Conservation (phyloP, 2,888 invertebrate species). For the Stenodera caucasica region DNA sequence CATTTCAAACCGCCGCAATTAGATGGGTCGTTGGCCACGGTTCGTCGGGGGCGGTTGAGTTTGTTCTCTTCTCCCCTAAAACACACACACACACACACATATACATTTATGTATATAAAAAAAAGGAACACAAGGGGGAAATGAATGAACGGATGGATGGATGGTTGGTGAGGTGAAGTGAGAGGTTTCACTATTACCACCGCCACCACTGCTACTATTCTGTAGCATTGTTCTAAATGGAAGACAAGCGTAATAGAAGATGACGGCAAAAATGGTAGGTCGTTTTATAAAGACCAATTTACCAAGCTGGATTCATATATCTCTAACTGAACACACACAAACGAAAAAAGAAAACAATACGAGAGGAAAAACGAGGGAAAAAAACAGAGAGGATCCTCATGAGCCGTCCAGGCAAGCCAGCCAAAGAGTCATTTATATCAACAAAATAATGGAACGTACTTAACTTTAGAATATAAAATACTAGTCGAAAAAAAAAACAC, state of each 20-base stretch:
- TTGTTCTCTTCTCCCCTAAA: constrained; percentile 18
- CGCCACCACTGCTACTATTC: constrained; percentile 29
- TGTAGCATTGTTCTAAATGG: constrained; percentile 48
- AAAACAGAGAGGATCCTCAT: constrained; percentile 22
- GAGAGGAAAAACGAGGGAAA: constrained; percentile 9
- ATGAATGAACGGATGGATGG: constrained; percentile 3
- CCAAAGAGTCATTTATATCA: constrained; percentile 12
- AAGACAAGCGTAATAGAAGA: constrained; percentile 50
- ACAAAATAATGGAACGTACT: constrained; percentile 8
- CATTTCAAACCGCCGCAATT: constrained; percentile 68
- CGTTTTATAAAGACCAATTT: constrained; percentile 43
- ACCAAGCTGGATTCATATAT: constrained; percentile 38
- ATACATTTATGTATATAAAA: no score
- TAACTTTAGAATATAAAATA: background rate
- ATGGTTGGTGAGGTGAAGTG: constrained; percentile 6
- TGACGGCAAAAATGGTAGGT: constrained; percentile 48
- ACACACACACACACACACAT: constrained; percentile 1
- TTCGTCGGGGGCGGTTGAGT: constrained; percentile 30
- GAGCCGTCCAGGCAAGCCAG: background rate
- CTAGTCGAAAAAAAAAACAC: background rate
- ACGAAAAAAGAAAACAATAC: background rate
- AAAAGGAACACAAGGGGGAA: background rate
- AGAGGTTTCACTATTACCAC: constrained; percentile 7
- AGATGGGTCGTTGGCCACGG: constrained; percentile 69
- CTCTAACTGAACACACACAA: constrained; percentile 25